Evolutionary conservation across 2,113 vertebrate genomes (phyloP).

Genomic region (Psilopogon haemacephalus): DNA sequence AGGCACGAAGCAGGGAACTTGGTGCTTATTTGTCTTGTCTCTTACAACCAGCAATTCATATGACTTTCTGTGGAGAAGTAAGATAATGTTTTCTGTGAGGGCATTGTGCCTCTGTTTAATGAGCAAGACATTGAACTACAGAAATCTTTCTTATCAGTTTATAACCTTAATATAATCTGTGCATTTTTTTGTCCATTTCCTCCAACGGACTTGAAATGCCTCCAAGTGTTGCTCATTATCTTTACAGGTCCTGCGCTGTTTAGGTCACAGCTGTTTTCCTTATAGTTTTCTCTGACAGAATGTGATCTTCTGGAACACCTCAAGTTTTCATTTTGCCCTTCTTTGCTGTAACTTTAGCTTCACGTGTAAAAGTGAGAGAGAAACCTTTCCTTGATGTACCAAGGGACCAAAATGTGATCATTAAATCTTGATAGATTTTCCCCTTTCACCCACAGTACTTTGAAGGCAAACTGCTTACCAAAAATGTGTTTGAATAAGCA

Average conservation of each 20-base stretch:
- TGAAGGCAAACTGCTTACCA: slow-evolving; percentile 40
- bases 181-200: too few relatives aligned
- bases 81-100: too few relatives aligned
- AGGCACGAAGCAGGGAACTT: too few relatives aligned
- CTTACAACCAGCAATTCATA: too few relatives aligned
- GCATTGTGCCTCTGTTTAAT: too few relatives aligned
- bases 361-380: slow-evolving; percentile 13
- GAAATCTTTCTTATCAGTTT: too few relatives aligned
- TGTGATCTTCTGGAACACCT: background rate
- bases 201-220: too few relatives aligned
- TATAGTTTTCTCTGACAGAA: slow-evolving; percentile 27
- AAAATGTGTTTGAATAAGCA: background rate
- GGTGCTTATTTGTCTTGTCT: too few relatives aligned
- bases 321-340: slow-evolving; percentile 12
- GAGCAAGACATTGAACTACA: too few relatives aligned
- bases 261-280: background rate
- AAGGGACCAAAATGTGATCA: slow-evolving; percentile 3
- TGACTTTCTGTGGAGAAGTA: too few relatives aligned
- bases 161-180: too few relatives aligned
- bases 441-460: slow-evolving; percentile 19
- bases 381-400: background rate
- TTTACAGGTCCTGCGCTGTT: background rate
- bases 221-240: too few relatives aligned
- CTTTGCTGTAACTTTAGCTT: background rate
- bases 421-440: slow-evolving; percentile 50